Base-by-base conservation (phyloP, 2,888 invertebrate species). In the Augiades crinisus region DNA sequence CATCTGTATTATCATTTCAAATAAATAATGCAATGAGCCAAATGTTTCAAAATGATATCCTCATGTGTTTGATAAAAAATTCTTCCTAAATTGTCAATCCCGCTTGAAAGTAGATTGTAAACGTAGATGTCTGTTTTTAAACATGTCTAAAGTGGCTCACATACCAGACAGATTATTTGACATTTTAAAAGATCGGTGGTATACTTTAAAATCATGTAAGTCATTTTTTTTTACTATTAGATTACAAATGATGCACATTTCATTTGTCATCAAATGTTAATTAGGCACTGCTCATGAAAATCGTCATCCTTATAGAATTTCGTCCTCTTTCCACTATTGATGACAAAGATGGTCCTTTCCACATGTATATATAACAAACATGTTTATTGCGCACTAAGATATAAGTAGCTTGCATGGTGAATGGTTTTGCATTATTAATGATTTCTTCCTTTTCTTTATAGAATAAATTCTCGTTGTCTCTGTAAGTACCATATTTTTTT, bases 201-300 rank as follows among this genome's bases (percentile, higher is more conserved):
- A 75, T 47, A 72, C 54, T 45, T 61, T 88, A 22, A 85, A 84
- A 61, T 75, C 78, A 69, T 88, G 88, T 88, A 56, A 87, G 88
- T 86, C 46, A 5, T n/a, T n/a, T 19, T 12, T n/a, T 19, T 36
- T n/a, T 34, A 34, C 34, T 45, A 16, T 45, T 0, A n/a, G n/a
- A n/a, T n/a, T n/a, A n/a, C n/a, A n/a, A n/a, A n/a, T n/a, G n/a
- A n/a, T n/a, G n/a, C n/a, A n/a, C n/a, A n/a, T n/a, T n/a, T n/a
- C n/a, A n/a, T n/a, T n/a, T n/a, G n/a, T n/a, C n/a, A n/a, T n/a
- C n/a, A n/a, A n/a, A n/a, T n/a, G n/a, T n/a, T n/a, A n/a, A n/a
- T n/a, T n/a, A n/a, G n/a, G n/a, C n/a, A n/a, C n/a, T n/a, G n/a
- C n/a, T n/a, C n/a, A n/a, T n/a, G n/a, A n/a, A n/a, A n/a, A n/a